Conservation (phyloP, 1,140 invertebrate species). For the Protaetia brevitarsis region DNA sequence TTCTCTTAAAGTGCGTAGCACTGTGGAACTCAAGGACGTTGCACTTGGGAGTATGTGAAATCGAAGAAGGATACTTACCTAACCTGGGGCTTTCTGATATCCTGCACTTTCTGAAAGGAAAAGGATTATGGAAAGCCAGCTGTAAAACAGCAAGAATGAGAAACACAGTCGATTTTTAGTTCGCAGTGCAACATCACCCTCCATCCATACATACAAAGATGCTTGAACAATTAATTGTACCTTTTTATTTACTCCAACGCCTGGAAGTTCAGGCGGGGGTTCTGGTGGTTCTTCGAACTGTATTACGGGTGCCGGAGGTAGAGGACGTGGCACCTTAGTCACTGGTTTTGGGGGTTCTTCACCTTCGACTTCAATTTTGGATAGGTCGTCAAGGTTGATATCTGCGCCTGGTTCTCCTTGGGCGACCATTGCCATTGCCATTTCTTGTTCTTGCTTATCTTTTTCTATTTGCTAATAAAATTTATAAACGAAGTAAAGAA, state of each 20-base stretch:
- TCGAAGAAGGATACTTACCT: too few relatives aligned
- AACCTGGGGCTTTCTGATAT: too few relatives aligned
- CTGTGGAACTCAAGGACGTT: too few relatives aligned
- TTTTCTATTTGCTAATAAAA: slow-evolving; percentile 18
- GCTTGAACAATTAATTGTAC: slow-evolving; percentile 35
- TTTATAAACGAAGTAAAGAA: neutral
- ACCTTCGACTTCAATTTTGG: slow-evolving; percentile 39
- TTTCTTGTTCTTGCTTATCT: slow-evolving; percentile 2
- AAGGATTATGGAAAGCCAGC: too few relatives aligned
- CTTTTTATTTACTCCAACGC: slow-evolving; percentile 63
- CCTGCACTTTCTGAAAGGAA: too few relatives aligned
- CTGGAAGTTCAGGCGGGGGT: slow-evolving; percentile 60
- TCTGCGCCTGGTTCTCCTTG: neutral
- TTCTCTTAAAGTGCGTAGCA: too few relatives aligned
- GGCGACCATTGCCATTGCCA: neutral
- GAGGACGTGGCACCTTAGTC: slow-evolving; percentile 48
- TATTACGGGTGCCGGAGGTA: slow-evolving; percentile 54
- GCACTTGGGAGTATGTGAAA: too few relatives aligned
- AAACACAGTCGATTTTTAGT: too few relatives aligned
- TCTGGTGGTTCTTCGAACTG: slow-evolving; percentile 53
- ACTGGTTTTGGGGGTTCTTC: neutral
- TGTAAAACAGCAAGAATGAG: too few relatives aligned
- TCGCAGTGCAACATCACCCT: too few relatives aligned
- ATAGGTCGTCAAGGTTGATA: slow-evolving; percentile 37
- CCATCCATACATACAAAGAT: neutral